Evolutionary conservation across 1,140 invertebrate genomes (phyloP), one percentile per base, ranked within the genome.

Genomic region (Aphelenchoides fujianensis): DNA sequence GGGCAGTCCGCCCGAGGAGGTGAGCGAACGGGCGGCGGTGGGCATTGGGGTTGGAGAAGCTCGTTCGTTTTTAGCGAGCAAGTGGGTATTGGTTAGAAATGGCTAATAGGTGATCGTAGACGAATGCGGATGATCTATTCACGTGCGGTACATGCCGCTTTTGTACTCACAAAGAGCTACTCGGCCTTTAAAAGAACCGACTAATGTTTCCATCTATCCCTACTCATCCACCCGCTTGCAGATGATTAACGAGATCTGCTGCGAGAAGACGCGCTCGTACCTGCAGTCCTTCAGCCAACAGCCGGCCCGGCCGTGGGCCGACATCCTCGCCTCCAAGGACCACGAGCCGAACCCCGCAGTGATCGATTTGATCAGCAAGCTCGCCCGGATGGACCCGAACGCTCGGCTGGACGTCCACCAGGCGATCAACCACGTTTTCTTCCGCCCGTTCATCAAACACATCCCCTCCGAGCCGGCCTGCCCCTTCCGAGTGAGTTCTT

Each of bases 401-500:
- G 68, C 68, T 2, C 61, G 80, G 2, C 70, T 79, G 27, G 69
- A 74, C 53, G 77, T 82, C 37, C 62, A 83, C 62, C 28, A 73
- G 34, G 81, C 80, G 12, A 72, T 82, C 12, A 7, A 64, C 3
- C 80, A 82, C 54, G 34, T 57, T 28, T 83, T 81, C 61, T 74
- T 82, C 61, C 48, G 59, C 48, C 48, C 62, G 30, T 82, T 69
- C 35, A 31, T 74, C 32, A 63, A 35, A 9, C 59, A 57, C 12
- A 67, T 68, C 16, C 53, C 69, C 16, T 28, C 66, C 9, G 82
- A 81, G 64, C 48, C 57, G 16, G 74, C 57, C 5, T 81, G 79
- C 48, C 79, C 79, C 1, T 81, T 81, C 61, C 72, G 71, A 66
- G 79, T 81, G 64, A 48, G 73, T 75, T n/a, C n/a, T n/a, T n/a